These are phyloP conservation scores for Antechinus stuartii DNA, from an alignment of 2,113 vertebrate species.

Conservation along the genomic window DNA sequence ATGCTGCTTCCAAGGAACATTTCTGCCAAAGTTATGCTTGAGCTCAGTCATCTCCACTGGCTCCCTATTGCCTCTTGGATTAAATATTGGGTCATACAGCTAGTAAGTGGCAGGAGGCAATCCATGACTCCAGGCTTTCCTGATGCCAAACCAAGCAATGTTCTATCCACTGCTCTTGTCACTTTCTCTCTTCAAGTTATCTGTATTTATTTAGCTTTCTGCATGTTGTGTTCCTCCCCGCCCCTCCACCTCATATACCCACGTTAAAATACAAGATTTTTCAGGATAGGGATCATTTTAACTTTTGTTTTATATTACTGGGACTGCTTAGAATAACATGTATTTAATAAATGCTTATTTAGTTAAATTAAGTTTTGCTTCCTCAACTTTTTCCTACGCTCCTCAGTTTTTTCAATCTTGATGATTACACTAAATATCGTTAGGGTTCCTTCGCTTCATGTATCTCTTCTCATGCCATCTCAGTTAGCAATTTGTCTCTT, in stretches of 20 bases:
- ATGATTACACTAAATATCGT: not conserved
- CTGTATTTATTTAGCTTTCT: not conserved
- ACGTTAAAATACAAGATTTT: not conserved
- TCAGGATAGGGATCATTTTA: not conserved
- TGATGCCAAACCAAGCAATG: not conserved
- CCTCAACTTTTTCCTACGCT: not conserved
- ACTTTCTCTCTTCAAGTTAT: not conserved
- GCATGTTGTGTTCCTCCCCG: not conserved
- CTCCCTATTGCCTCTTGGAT: not conserved
- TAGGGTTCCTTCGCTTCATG: not conserved
- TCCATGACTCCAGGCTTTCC: not conserved
- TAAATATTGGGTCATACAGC: not conserved
- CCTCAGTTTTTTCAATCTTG: not conserved
- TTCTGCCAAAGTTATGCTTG: not conserved
- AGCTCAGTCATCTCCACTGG: not conserved
- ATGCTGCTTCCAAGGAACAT: not conserved
- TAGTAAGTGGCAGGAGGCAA: not conserved
- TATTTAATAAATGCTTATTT: not conserved
- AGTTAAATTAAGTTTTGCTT: not conserved
- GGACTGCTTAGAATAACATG: not conserved
- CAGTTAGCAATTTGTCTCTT: conserved; percentile 8
- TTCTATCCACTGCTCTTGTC: not conserved
- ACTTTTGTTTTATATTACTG: not conserved
- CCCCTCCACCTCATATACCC: no score
- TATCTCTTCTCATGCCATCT: not conserved